Evolutionary conservation across 30 jellyfish, hydroid and myxozoan species (phyloP).

Genomic region (Thelohanellus kitauei): DNA sequence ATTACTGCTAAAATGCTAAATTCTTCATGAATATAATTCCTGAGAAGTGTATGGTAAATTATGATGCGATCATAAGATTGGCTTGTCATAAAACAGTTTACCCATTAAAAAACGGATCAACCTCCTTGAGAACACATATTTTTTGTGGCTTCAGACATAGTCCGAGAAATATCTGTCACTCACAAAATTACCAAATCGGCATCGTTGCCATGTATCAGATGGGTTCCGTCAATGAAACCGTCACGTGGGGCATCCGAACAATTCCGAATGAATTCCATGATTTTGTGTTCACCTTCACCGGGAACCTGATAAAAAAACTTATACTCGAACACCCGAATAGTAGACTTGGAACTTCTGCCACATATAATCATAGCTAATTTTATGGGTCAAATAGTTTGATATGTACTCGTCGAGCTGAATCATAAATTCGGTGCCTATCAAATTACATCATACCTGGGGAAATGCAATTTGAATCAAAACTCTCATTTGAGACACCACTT

Average conservation of each 20-base stretch:
- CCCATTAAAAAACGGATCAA: no score
- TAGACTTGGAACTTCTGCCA: neutral
- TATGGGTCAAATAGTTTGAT: neutral
- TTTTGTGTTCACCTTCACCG: conserved; percentile 98
- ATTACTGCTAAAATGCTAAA: no score
- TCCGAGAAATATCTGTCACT: no score
- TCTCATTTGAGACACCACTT: neutral
- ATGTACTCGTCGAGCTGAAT: neutral
- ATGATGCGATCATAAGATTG: no score
- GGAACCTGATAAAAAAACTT: conserved; percentile 30
- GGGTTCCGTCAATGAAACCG: conserved; percentile 66
- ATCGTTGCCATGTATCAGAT: conserved; percentile 75
- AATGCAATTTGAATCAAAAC: conserved; percentile 83
- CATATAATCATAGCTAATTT: neutral
- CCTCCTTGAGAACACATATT: no score
- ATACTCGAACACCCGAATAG: neutral
- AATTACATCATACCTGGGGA: conserved; percentile 53
- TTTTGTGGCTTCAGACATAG: no score
- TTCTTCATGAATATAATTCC: no score
- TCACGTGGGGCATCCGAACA: conserved; percentile 25
- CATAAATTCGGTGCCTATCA: neutral
- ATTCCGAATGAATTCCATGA: conserved; percentile 77
- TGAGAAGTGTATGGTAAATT: no score
- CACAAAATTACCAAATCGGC: conserved; percentile 92
- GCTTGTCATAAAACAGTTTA: no score